phyloP scores from a whole-genome alignment of 2,797 vertebrate species.

The Pteronotus mesoamericanus region DNA sequence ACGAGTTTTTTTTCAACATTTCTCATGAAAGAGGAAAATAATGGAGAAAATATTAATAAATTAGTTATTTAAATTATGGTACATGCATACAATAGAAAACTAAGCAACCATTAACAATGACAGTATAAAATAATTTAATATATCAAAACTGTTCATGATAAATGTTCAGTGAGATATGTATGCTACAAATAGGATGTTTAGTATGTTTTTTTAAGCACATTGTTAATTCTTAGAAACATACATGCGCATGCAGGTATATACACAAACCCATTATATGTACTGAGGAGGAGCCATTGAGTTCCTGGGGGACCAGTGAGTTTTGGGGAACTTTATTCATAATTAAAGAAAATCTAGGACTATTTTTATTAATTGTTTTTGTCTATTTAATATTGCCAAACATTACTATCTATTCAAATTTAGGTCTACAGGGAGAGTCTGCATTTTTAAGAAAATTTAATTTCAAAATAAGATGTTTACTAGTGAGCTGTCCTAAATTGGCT shows the following conservation, averaged over 20 bases:
- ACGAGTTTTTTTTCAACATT: slow-evolving; percentile 31
- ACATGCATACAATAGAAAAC: background rate
- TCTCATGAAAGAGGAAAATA: slow-evolving; percentile 15
- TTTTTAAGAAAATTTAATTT: slow-evolving; percentile 44
- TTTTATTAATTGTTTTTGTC: slow-evolving; percentile 30
- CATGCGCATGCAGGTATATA: background rate
- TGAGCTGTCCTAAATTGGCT: background rate
- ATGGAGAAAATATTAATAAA: background rate
- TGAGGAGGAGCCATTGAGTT: background rate
- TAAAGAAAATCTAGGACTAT: slow-evolving; percentile 18
- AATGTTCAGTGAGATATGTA: background rate
- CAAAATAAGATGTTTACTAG: slow-evolving; percentile 35
- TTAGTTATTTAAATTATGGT: background rate
- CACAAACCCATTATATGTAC: background rate
- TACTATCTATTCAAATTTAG: background rate
- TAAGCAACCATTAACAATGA: background rate
- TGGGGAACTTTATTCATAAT: background rate
- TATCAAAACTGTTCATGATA: background rate
- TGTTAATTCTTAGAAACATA: slow-evolving; percentile 29
- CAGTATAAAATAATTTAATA: background rate
- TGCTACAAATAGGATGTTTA: background rate
- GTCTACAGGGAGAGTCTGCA: background rate
- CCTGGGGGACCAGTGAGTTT: background rate
- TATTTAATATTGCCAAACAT: slow-evolving; percentile 39
- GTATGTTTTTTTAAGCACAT: background rate